Conservation (phyloP, 2,797 vertebrate genomes). For the Pristis pectinata region DNA sequence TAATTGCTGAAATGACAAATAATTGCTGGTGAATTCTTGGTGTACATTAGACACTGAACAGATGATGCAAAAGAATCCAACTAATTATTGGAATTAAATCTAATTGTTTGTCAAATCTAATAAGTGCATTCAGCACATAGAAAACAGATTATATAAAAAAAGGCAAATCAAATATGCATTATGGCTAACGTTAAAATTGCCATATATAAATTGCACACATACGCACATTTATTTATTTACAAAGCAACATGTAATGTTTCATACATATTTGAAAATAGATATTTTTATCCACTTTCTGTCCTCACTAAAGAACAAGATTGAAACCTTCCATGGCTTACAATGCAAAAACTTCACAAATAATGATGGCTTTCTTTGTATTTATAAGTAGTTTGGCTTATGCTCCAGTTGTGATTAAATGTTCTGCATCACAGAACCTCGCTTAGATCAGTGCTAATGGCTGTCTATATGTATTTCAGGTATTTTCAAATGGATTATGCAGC, state of each 20-base stretch:
- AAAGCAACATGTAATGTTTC: conserved; percentile 29
- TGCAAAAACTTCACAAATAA: not conserved
- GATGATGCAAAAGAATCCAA: conserved; percentile 42
- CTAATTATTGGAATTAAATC: conserved; percentile 46
- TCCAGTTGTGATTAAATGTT: conserved; percentile 38
- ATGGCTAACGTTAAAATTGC: conserved; percentile 39
- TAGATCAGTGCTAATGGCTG: conserved; percentile 38
- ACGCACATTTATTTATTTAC: conserved; percentile 20
- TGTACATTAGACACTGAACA: conserved; percentile 42
- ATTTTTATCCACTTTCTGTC: not conserved
- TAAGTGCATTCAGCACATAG: conserved; percentile 45
- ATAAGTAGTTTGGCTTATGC: conserved; percentile 34
- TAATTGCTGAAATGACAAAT: conserved; percentile 48
- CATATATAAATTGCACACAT: conserved; percentile 40
- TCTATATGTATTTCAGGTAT: conserved; percentile 39
- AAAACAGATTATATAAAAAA: conserved; percentile 41
- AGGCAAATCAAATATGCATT: not conserved
- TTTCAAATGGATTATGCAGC: conserved; percentile 41
- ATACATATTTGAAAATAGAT: not conserved
- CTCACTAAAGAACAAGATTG: not conserved
- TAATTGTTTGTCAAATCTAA: conserved; percentile 49
- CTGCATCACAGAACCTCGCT: conserved; percentile 38
- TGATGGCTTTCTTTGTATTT: conserved; percentile 37
- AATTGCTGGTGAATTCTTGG: conserved; percentile 42
- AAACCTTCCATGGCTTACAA: not conserved